These are phyloP conservation scores for Coryphaenoides rupestris DNA, from an alignment of 2,113 vertebrate species.

Conservation along the genomic window DNA sequence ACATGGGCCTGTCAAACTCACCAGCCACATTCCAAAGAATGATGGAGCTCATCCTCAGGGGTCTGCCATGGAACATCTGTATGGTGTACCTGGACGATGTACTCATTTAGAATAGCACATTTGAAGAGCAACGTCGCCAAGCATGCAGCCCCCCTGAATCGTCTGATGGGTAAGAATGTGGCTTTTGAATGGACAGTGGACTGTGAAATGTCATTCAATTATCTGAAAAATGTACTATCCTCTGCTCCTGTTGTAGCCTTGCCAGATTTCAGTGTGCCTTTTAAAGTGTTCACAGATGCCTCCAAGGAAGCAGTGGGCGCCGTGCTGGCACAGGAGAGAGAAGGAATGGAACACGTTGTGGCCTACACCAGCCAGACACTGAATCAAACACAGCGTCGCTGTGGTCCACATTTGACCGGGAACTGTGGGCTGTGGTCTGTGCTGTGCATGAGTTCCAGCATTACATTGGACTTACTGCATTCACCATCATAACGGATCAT, in stretches of 20 bases:
- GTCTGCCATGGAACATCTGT: background rate
- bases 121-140: background rate
- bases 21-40: background rate
- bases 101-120: background rate
- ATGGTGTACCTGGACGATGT: background rate
- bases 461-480: background rate
- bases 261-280: background rate
- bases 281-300: background rate
- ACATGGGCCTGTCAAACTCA: background rate
- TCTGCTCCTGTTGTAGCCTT: background rate
- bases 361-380: background rate
- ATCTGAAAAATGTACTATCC: too few relatives aligned
- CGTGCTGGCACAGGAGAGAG: background rate
- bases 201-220: too few relatives aligned
- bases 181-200: background rate
- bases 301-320: background rate
- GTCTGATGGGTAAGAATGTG: too few relatives aligned
- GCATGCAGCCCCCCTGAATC: background rate
- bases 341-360: background rate
- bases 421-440: background rate
- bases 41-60: background rate
- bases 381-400: background rate
- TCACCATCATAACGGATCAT: background rate
- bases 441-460: background rate
- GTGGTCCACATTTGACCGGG: background rate